phyloP scores from a whole-genome alignment of 2,888 invertebrate genomes.

The Catotricha subobsoleta region DNA sequence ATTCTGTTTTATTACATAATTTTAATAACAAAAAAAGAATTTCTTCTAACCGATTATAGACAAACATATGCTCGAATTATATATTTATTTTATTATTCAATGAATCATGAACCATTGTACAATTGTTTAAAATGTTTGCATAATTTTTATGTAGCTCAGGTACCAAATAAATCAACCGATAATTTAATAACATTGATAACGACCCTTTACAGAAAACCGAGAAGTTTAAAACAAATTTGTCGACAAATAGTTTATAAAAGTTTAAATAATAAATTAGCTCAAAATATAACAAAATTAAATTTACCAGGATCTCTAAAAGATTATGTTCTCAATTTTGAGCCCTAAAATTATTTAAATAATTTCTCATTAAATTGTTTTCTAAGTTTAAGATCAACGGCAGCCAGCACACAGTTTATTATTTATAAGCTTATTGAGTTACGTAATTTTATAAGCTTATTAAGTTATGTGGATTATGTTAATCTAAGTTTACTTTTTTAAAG shows the following conservation, averaged over 20 bases:
- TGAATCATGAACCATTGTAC: slow-evolving; percentile 49
- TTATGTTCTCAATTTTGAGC: slow-evolving; percentile 48
- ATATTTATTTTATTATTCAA: slow-evolving; percentile 42
- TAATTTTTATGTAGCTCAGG: slow-evolving; percentile 43
- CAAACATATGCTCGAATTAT: slow-evolving; percentile 46
- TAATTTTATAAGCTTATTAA: too few species aligned
- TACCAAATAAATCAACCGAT: slow-evolving; percentile 42
- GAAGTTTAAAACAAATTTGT: slow-evolving; percentile 52
- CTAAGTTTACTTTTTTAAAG: too few species aligned
- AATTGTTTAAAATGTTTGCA: slow-evolving; percentile 47
- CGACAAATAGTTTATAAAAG: slow-evolving; percentile 50
- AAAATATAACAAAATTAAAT: slow-evolving; percentile 44
- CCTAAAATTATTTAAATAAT: slow-evolving; percentile 19
- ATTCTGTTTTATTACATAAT: slow-evolving; percentile 53
- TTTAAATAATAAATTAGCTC: slow-evolving; percentile 42
- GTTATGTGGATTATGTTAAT: too few species aligned
- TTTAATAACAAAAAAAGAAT: slow-evolving; percentile 47
- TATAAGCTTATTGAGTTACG: too few species aligned
- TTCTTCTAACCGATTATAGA: slow-evolving; percentile 40
- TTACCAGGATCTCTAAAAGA: slow-evolving; percentile 48
- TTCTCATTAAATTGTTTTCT: neutral
- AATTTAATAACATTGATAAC: slow-evolving; percentile 43
- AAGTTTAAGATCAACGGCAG: too few species aligned
- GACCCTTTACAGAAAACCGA: slow-evolving; percentile 43
- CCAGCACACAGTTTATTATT: too few species aligned